Evolutionary conservation across 2,113 vertebrate genomes (phyloP).

Genomic region (Arvicanthis niloticus): DNA sequence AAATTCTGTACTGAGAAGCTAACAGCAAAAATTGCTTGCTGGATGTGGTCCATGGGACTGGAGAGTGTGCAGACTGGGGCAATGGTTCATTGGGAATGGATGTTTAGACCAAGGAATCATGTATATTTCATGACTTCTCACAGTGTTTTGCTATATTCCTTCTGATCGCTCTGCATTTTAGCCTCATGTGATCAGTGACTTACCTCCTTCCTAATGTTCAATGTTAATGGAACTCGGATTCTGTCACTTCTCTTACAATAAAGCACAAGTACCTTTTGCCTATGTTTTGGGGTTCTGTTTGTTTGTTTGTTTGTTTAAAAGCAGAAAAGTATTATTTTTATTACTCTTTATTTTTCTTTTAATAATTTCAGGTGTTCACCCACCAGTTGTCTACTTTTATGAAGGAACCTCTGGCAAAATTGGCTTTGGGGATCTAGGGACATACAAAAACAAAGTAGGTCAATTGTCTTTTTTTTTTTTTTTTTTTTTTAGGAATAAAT

Average conservation of each 20-base stretch:
- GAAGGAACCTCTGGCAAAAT: background rate
- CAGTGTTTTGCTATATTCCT: background rate
- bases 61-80: background rate
- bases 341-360: background rate
- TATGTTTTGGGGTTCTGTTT: background rate
- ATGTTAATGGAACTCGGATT: background rate
- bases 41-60: background rate
- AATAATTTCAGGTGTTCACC: background rate
- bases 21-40: background rate
- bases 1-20: background rate
- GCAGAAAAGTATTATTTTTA: too few species aligned
- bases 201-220: background rate
- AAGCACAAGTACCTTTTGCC: background rate
- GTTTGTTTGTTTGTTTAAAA: background rate
- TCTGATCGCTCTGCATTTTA: background rate
- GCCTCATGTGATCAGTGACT: background rate
- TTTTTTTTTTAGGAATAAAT: background rate
- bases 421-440: background rate
- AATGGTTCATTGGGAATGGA: too few species aligned
- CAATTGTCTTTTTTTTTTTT: background rate
- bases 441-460: background rate
- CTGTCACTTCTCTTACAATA: background rate
- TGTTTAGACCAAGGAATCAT: fast-evolving
- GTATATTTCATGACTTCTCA: background rate
- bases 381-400: background rate